A percentile compares a stretch with the other conserved stretches of the same genome.
Evolutionary conservation across 2,888 invertebrate genomes (phyloP).

Genomic region (Andrena dorsata): DNA sequence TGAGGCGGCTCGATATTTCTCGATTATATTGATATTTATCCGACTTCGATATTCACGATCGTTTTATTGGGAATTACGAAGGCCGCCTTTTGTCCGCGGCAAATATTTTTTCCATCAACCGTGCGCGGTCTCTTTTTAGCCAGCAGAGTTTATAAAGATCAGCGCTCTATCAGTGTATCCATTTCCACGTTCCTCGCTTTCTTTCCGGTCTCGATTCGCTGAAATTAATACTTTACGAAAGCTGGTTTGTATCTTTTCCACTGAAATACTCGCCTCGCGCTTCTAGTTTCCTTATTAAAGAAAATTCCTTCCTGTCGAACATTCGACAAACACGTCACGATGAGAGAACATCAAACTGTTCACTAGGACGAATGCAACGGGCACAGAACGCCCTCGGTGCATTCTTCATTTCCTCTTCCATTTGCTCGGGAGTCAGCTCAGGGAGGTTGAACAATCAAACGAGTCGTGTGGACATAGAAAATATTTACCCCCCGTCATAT

Average conservation of each 20-base stretch:
- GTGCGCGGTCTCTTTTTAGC: not conserved
- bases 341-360: not conserved
- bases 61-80: not conserved
- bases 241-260: not conserved
- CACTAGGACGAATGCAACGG: not conserved
- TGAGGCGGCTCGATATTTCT: conserved; percentile 13
- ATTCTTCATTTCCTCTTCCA: not conserved
- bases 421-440: not conserved
- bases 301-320: not conserved
- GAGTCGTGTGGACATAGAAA: conserved; percentile 15
- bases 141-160: not conserved
- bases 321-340: not conserved
- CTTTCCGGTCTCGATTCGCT: not conserved
- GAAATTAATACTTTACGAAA: not conserved
- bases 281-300: not conserved
- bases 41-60: not conserved
- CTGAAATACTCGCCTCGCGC: not conserved
- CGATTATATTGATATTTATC: conserved; percentile 17
- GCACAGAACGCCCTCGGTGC: not conserved
- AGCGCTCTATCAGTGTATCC: not conserved
- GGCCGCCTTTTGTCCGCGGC: not conserved
- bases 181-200: not conserved
- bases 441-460: not conserved
- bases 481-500: conserved; percentile 35
- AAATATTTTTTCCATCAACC: not conserved